Conservation (phyloP, 2,888 invertebrate genomes). For the Brachylomia viminalis region DNA sequence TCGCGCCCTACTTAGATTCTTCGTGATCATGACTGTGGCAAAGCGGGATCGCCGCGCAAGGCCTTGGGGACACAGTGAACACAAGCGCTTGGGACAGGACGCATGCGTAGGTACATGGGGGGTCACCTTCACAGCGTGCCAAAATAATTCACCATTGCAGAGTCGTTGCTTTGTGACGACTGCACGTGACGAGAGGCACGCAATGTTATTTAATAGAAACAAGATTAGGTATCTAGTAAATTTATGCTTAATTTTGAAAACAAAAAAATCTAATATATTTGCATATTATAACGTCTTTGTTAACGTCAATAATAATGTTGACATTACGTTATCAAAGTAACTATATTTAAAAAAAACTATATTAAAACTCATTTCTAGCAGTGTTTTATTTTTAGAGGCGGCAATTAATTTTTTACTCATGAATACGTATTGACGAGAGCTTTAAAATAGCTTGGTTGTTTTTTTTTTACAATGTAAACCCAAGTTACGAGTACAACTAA, state of each 20-base stretch:
- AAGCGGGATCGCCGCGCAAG: constrained; percentile 44
- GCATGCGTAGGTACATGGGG: constrained; percentile 72
- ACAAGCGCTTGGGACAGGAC: constrained; percentile 69
- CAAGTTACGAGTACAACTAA: not conserved
- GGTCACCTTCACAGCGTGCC: constrained; percentile 70
- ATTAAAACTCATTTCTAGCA: not conserved
- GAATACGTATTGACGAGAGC: not conserved
- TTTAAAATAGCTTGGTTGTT: not conserved
- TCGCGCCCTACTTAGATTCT: constrained; percentile 69
- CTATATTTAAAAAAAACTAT: not conserved
- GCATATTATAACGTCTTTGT: not conserved
- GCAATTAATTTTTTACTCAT: not conserved
- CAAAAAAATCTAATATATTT: not conserved
- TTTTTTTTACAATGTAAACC: constrained; percentile 11
- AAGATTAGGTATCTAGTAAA: not conserved
- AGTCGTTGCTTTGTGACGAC: constrained; percentile 34
- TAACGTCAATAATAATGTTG: not conserved
- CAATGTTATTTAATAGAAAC: not conserved
- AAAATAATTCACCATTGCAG: constrained; percentile 44
- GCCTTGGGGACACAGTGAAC: constrained; percentile 55
- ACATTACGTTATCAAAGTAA: not conserved
- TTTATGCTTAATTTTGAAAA: not conserved
- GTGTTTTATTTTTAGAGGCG: constrained; percentile 4
- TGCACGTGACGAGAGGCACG: constrained; percentile 21
- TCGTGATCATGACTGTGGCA: constrained; percentile 55